A percentile compares a stretch with the other conserved stretches of the same genome.
Evolutionary conservation across 2,797 vertebrate species (phyloP).

Genomic region (Myotis myotis): DNA sequence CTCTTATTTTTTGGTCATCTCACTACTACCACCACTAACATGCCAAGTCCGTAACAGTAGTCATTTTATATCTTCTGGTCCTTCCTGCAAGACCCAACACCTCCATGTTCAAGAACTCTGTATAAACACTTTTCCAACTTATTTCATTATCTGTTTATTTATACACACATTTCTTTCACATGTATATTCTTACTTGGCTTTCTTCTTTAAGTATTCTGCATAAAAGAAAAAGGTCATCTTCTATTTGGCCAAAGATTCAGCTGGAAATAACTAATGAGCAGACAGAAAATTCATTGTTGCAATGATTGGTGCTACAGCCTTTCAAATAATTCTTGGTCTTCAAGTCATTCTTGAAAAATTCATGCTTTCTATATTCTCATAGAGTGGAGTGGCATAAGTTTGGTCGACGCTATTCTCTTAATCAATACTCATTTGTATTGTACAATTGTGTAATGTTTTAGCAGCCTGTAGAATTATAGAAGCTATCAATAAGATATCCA

Average conservation of each 20-base stretch:
- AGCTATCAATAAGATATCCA: slow-evolving; percentile 54
- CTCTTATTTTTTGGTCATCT: neutral
- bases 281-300: slow-evolving; percentile 29
- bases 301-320: neutral
- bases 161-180: neutral
- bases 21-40: neutral
- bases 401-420: slow-evolving; percentile 53
- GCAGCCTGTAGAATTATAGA: slow-evolving; percentile 69
- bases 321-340: slow-evolving; percentile 55
- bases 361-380: slow-evolving; percentile 44
- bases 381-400: slow-evolving; percentile 54
- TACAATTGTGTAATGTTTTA: slow-evolving; percentile 61
- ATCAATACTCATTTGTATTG: slow-evolving; percentile 71
- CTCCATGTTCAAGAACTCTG: neutral
- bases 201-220: slow-evolving; percentile 11
- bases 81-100: neutral
- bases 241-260: neutral
- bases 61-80: neutral
- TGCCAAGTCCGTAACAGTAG: neutral
- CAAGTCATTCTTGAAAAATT: slow-evolving; percentile 57
- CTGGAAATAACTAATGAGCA: slow-evolving; percentile 43
- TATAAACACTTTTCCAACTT: neutral
- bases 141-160: neutral
- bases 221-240: neutral
- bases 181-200: neutral